Evolutionary conservation across 2,888 invertebrate genomes (phyloP).

Genomic region (Mythimna ferrago): DNA sequence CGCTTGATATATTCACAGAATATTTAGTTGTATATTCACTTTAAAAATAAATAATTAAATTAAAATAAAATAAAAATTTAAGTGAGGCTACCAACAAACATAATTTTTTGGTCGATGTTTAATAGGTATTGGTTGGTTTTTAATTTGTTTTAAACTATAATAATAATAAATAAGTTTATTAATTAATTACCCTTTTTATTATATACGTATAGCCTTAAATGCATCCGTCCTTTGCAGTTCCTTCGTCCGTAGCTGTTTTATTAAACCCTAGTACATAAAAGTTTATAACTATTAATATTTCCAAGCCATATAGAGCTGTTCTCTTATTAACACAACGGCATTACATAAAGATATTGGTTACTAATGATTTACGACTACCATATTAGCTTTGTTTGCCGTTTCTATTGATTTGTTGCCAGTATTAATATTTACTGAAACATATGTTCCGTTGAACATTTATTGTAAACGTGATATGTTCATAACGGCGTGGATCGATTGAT

Average conservation of each 20-base stretch:
- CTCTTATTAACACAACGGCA: conserved; percentile 27
- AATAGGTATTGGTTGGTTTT: too few relatives aligned
- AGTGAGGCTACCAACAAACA: too few relatives aligned
- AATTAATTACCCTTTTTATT: too few relatives aligned
- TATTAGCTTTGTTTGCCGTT: conserved; percentile 13
- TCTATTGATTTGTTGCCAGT: conserved; percentile 1
- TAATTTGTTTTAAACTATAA: too few relatives aligned
- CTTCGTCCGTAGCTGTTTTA: neutral
- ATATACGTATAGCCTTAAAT: too few relatives aligned
- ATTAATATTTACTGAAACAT: neutral
- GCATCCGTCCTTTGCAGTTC: too few relatives aligned
- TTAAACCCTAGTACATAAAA: neutral
- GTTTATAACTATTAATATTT: conserved; percentile 20
- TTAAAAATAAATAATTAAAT: too few relatives aligned
- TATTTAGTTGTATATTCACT: too few relatives aligned
- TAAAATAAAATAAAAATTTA: too few relatives aligned
- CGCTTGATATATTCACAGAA: too few relatives aligned
- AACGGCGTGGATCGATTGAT: neutral
- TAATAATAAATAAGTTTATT: too few relatives aligned
- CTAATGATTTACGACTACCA: conserved; percentile 32
- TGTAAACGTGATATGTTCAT: neutral
- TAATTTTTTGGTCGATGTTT: too few relatives aligned
- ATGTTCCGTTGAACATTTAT: conserved; percentile 10
- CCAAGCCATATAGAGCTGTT: conserved; percentile 35
- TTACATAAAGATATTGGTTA: conserved; percentile 31